Conservation (phyloP, 1,140 invertebrate species). For the Phthorimaea operculella region DNA sequence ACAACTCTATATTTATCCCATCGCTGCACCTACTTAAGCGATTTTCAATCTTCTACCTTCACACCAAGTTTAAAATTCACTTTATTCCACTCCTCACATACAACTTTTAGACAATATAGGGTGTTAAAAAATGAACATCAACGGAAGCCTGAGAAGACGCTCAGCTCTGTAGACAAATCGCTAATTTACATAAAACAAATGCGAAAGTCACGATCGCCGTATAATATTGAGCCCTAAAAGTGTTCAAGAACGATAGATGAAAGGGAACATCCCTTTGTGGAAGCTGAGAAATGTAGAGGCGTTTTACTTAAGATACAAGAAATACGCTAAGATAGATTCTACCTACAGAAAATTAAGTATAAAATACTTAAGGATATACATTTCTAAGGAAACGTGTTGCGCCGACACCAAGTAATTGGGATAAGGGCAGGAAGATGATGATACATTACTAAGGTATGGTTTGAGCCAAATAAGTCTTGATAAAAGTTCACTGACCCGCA, state of each 20-base stretch:
- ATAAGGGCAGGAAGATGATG: no score
- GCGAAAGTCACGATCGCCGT: conserved; percentile 11
- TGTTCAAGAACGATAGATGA: not conserved
- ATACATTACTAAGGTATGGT: no score
- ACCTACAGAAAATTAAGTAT: no score
- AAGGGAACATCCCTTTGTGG: not conserved
- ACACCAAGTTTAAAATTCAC: not conserved
- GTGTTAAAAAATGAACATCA: conserved; percentile 6
- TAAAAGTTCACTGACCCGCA: no score
- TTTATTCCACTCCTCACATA: not conserved
- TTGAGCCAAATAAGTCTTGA: no score
- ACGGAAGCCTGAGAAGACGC: conserved; percentile 4
- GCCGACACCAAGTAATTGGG: no score
- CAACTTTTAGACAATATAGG: not conserved
- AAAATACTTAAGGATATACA: no score
- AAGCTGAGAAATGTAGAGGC: not conserved
- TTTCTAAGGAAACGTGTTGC: no score
- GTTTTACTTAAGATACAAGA: no score
- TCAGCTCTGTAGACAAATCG: conserved; percentile 10
- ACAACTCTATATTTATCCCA: no score
- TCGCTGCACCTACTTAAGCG: no score
- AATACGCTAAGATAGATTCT: no score
- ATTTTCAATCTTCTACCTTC: not conserved
- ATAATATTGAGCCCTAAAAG: not conserved
- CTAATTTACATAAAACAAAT: conserved; percentile 18